Conservation (phyloP, 2,888 invertebrate genomes). For the Oegoconia quadripuncta region DNA sequence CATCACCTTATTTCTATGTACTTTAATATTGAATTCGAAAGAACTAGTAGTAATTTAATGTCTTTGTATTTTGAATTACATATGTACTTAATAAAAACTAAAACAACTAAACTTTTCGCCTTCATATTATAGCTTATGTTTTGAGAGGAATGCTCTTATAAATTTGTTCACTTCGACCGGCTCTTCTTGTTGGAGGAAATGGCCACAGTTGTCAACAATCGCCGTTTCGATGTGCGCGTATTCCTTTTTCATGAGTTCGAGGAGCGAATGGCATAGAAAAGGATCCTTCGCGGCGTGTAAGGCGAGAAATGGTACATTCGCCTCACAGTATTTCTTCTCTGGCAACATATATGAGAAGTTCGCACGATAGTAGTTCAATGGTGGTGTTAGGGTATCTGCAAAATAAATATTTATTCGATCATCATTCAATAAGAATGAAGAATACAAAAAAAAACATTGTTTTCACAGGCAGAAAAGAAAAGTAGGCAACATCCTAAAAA, state of each 20-base stretch:
- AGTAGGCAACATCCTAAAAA: no score
- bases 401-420: slow-evolving; percentile 23
- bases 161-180: slow-evolving; percentile 71
- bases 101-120: background rate
- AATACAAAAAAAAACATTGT: background rate
- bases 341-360: slow-evolving; percentile 45
- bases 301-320: slow-evolving; percentile 61
- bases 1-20: no score
- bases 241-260: slow-evolving; percentile 52
- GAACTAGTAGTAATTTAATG: background rate
- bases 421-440: background rate
- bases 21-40: no score
- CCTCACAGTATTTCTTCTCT: slow-evolving; percentile 37
- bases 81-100: no score
- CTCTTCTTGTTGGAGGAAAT: slow-evolving; percentile 78
- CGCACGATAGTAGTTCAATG: slow-evolving; percentile 79
- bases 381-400: slow-evolving; percentile 74
- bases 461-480: no score
- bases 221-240: slow-evolving; percentile 61
- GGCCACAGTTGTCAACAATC: slow-evolving; percentile 62
- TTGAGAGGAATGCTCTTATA: slow-evolving; percentile 66
- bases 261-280: slow-evolving; percentile 39
- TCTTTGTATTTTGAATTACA: no score
- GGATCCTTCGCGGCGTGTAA: slow-evolving; percentile 67
- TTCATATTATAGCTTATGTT: slow-evolving; percentile 40